These are phyloP conservation scores for Mustela nigripes DNA, from an alignment of 2,113 vertebrate species.

Conservation along the genomic window DNA sequence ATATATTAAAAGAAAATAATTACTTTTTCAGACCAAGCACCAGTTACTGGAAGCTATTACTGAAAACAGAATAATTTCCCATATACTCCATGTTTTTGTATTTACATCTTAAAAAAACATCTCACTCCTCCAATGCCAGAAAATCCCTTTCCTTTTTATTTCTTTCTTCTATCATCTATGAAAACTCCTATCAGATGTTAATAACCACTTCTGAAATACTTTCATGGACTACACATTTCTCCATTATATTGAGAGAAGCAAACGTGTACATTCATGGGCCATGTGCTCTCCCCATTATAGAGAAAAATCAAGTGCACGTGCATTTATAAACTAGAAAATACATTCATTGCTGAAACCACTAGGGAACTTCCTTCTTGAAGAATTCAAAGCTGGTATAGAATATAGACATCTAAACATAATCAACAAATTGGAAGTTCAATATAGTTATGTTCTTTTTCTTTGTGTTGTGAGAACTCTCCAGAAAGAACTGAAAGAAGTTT, in stretches of 20 bases:
- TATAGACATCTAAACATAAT: background rate
- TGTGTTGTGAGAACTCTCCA: background rate
- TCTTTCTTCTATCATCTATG: background rate
- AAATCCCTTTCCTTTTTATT: background rate
- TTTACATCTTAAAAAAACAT: background rate
- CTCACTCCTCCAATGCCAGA: background rate
- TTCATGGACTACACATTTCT: background rate
- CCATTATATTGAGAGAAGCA: background rate
- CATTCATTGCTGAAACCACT: background rate
- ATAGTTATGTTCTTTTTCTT: background rate
- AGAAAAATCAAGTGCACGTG: background rate
- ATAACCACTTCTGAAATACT: slow-evolving; percentile 37
- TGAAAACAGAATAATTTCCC: slow-evolving; percentile 25
- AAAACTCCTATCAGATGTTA: background rate
- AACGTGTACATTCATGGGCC: background rate
- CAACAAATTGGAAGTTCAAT: background rate
- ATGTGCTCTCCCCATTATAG: background rate
- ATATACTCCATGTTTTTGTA: background rate
- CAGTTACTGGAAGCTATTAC: slow-evolving; percentile 43
- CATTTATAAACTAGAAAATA: background rate
- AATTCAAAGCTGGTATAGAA: slow-evolving; percentile 10
- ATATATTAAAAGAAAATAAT: background rate
- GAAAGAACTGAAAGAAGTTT: background rate
- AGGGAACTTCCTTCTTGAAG: background rate
- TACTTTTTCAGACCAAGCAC: background rate